Evolutionary conservation across 2,113 vertebrate species (phyloP), one percentile per base, ranked within the genome.

Genomic region (Myotis yumanensis): DNA sequence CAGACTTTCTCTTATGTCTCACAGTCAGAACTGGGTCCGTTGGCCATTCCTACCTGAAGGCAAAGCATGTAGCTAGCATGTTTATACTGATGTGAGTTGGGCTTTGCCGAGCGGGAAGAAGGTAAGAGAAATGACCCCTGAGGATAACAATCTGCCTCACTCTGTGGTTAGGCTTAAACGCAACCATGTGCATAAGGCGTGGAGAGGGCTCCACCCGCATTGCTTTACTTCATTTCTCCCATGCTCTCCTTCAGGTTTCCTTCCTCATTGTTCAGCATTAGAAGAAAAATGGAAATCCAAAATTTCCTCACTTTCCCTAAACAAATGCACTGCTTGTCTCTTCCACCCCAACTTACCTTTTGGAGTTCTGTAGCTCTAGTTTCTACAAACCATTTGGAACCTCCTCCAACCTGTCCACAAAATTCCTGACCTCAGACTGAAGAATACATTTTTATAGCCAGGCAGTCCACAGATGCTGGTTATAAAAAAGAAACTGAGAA

Each of bases 401-500:
- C 15, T 72, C 11, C 62, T 32, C 32, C 48, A 16, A 69, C 28
- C 68, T 94, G 54, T 87, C 22, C 77, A 68, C 28, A 80, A 85
- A 95, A 48, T 51, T 52, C 14, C 48, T 81, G 64, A 94, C 52
- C 57, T 95, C 71, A 92, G 18, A 51, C 10, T 62, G 40, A 94
- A 32, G 84, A 95, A 66, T 54, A 88, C 20, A 40, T 75, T 59
- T 85, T 79, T 81, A 52, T 85, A n/a, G 46, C 10, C 69, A 54
- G 48, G 8, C 79, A 43, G 48, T 48, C 28, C 51, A 46, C 35
- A 30, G 75, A 79, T 91, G 40, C 62, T 28, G 8, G 35, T 57
- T 72, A 75, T 69, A 79, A 95, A 35, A n/a, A 57, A 77, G 46
- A 90, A 86, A 94, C 52, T 22, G 11, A 94, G 52, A 90, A 86